Conservation (phyloP, 1,140 invertebrate species). For the Drosophila takahashii region DNA sequence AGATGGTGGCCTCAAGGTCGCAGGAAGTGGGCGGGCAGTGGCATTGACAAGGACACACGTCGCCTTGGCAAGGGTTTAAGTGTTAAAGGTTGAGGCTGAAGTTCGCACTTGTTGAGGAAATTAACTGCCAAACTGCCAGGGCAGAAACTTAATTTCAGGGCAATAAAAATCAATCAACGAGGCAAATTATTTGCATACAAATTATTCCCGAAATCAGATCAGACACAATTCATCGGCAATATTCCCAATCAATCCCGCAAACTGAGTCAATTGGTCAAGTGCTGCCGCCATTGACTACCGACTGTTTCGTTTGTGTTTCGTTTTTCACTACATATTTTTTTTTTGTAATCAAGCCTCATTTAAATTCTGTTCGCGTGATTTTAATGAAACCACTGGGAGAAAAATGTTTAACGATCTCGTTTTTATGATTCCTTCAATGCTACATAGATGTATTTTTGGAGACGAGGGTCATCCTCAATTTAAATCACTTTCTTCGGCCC, state of each 20-base stretch:
- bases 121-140: conserved; percentile 10
- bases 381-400: conserved; percentile 71
- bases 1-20: conserved; percentile 59
- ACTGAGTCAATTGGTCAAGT: conserved; percentile 79
- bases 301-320: conserved; percentile 39
- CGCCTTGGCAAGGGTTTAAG: conserved; percentile 51
- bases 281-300: too few relatives aligned
- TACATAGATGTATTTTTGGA: conserved; percentile 10
- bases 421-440: conserved; percentile 38
- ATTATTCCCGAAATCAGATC: conserved; percentile 25
- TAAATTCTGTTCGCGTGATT: conserved; percentile 79
- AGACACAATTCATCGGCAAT: conserved; percentile 41
- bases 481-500: conserved; percentile 43
- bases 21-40: conserved; percentile 53
- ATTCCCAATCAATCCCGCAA: conserved; percentile 62
- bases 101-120: conserved; percentile 64
- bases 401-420: conserved; percentile 36
- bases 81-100: conserved; percentile 36
- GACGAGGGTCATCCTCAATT: conserved; percentile 1
- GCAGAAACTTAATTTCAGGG: conserved; percentile 51
- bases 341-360: conserved; percentile 77
- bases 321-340: conserved; percentile 33
- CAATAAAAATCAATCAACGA: conserved; percentile 77
- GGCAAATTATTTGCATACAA: conserved; percentile 33
- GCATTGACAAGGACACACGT: conserved; percentile 64